Conservation (phyloP, 1,140 invertebrate species). For the Telenomus remus region DNA sequence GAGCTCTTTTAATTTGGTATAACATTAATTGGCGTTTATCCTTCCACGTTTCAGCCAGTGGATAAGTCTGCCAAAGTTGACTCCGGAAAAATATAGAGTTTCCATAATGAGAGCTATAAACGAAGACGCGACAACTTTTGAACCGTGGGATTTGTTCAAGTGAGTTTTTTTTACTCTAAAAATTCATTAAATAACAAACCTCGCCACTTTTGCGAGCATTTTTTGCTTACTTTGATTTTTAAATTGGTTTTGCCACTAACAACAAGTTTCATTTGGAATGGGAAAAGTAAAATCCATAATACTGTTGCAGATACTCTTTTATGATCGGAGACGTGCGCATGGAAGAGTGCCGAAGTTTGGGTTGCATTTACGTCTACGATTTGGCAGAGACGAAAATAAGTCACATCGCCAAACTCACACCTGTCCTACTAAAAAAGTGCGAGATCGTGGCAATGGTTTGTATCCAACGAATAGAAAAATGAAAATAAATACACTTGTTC, state of each 20-base stretch:
- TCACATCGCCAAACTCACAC: slow-evolving; percentile 65
- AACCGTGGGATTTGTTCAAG: slow-evolving; percentile 62
- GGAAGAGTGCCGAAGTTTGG: slow-evolving; percentile 63
- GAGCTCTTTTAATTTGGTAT: not conserved
- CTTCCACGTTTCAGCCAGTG: slow-evolving; percentile 54
- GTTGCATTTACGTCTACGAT: slow-evolving; percentile 68
- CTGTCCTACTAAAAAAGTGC: slow-evolving; percentile 65
- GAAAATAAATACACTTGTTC: slow-evolving; percentile 27
- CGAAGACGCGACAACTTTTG: slow-evolving; percentile 56
- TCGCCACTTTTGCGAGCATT: not conserved
- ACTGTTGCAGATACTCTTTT: slow-evolving; percentile 57
- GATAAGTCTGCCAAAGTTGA: slow-evolving; percentile 64
- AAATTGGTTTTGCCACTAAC: no score
- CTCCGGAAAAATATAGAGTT: slow-evolving; percentile 66
- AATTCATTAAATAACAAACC: not conserved
- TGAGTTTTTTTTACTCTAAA: slow-evolving; percentile 22
- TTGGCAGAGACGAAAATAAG: slow-evolving; percentile 61
- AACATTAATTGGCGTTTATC: slow-evolving; percentile 7
- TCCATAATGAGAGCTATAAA: slow-evolving; percentile 61
- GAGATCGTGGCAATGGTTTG: slow-evolving; percentile 62
- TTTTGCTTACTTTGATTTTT: no score
- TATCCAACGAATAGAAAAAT: slow-evolving; percentile 13
- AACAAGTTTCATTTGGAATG: not conserved
- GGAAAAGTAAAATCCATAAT: not conserved
- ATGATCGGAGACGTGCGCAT: slow-evolving; percentile 64